Conservation (phyloP, 2,113 vertebrate genomes). For the Garra rufa region DNA sequence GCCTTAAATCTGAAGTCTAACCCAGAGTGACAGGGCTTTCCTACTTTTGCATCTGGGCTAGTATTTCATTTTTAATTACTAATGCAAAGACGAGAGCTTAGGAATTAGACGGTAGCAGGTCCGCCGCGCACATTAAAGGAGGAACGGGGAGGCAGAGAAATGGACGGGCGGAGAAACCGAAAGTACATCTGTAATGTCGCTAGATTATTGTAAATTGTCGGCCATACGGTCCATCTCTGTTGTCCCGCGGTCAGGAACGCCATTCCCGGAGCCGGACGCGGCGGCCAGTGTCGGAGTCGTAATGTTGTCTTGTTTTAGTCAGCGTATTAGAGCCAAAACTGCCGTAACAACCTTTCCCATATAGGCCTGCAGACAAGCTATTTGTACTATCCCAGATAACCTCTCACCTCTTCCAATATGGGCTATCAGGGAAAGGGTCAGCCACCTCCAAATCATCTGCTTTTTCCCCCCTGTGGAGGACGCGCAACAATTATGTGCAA, state of each 20-base stretch:
- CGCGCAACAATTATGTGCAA: constrained; percentile 78
- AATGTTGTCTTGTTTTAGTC: constrained; percentile 75
- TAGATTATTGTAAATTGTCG: constrained; percentile 77
- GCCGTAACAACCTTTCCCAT: constrained; percentile 71
- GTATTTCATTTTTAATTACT: constrained; percentile 81
- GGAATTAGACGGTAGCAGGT: constrained; percentile 76
- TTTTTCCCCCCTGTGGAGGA: constrained; percentile 70
- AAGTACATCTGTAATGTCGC: constrained; percentile 61
- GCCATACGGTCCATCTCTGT: constrained; percentile 74
- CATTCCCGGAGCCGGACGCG: neutral
- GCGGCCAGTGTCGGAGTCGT: constrained; percentile 59
- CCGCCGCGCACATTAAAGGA: constrained; percentile 68
- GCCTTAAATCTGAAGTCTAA: constrained; percentile 71
- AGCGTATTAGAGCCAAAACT: constrained; percentile 66
- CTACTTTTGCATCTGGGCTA: constrained; percentile 75
- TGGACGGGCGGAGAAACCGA: neutral
- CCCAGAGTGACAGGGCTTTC: constrained; percentile 69
- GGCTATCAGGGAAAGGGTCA: constrained; percentile 67
- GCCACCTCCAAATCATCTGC: constrained; percentile 73
- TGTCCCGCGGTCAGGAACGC: constrained; percentile 65
- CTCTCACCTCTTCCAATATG: constrained; percentile 78
- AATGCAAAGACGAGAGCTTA: constrained; percentile 77
- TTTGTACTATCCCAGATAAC: constrained; percentile 75
- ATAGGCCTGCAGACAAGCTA: constrained; percentile 66
- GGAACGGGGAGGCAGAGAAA: constrained; percentile 60